Evolutionary conservation across 2,888 invertebrate genomes (phyloP).

Genomic region (Timandra comae): DNA sequence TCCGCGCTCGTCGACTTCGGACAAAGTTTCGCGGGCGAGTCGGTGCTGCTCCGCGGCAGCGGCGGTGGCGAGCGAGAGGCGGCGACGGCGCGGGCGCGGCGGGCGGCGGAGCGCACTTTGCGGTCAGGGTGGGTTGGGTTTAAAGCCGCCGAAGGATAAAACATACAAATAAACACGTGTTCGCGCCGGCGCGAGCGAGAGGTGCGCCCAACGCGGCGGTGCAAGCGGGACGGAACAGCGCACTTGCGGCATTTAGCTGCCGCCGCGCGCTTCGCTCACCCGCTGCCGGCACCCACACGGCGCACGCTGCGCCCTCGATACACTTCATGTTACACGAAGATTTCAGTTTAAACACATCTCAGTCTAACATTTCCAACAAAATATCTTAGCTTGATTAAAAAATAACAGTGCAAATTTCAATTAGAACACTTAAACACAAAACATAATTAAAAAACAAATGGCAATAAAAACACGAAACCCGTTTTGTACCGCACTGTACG

Average conservation of each 20-base stretch:
- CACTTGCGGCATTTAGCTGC: conserved; percentile 74
- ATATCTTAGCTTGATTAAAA: no score
- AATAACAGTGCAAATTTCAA: no score
- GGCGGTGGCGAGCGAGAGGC: conserved; percentile 68
- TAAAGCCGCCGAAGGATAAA: conserved; percentile 81
- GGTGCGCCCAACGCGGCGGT: conserved; percentile 47
- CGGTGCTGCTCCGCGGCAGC: conserved; percentile 57
- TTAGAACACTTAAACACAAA: no score
- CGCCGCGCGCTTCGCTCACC: conserved; percentile 39
- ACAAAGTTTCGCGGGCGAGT: conserved; percentile 74
- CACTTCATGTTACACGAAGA: no score
- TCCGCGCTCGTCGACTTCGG: conserved; percentile 74
- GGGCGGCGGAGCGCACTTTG: conserved; percentile 78
- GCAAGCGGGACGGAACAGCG: conserved; percentile 58
- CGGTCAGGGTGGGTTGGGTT: conserved; percentile 82
- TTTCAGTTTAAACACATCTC: no score
- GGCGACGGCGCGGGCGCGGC: conserved; percentile 75
- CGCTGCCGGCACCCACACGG: no score
- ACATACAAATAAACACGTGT: conserved; percentile 79
- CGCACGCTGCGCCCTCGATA: no score
- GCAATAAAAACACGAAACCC: neutral
- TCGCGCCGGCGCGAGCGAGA: conserved; percentile 79
- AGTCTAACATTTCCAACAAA: no score
- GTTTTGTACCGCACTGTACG: neutral
- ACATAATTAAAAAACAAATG: no score